Evolutionary conservation across 1,140 invertebrate genomes (phyloP).

Genomic region (Myzus persicae): DNA sequence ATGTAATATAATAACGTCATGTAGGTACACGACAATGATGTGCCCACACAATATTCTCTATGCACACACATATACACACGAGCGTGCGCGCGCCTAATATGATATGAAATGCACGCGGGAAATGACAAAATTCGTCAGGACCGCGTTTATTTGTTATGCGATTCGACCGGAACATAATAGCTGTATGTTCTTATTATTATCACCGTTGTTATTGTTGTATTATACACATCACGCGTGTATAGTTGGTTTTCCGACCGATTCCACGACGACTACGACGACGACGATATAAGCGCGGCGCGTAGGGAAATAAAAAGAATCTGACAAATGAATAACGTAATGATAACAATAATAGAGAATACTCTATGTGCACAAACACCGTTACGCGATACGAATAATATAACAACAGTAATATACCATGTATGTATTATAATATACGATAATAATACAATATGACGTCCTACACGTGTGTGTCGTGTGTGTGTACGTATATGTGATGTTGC

Average conservation of each 20-base stretch:
- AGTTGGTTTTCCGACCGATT: constrained; percentile 29
- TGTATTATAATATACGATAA: neutral
- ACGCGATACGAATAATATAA: constrained; percentile 31
- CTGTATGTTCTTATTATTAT: constrained; percentile 32
- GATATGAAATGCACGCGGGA: neutral
- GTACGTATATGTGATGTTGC: neutral
- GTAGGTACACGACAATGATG: constrained; percentile 10
- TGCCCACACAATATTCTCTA: neutral
- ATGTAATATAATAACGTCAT: neutral
- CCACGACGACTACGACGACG: constrained; percentile 10
- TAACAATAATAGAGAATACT: constrained; percentile 18
- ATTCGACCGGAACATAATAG: constrained; percentile 42
- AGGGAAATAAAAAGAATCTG: neutral
- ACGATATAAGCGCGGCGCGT: neutral
- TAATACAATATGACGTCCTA: neutral
- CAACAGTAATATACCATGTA: neutral
- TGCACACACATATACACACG: neutral
- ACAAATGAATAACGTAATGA: neutral
- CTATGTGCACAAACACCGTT: constrained; percentile 13
- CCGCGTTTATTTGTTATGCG: constrained; percentile 30
- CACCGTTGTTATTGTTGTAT: neutral
- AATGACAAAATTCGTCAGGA: constrained; percentile 31
- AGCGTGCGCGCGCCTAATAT: no score
- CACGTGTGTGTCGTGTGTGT: neutral
- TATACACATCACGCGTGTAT: neutral